These are phyloP conservation scores for Halcyon senegalensis DNA, from an alignment of 2,113 vertebrate genomes.

Conservation along the genomic window DNA sequence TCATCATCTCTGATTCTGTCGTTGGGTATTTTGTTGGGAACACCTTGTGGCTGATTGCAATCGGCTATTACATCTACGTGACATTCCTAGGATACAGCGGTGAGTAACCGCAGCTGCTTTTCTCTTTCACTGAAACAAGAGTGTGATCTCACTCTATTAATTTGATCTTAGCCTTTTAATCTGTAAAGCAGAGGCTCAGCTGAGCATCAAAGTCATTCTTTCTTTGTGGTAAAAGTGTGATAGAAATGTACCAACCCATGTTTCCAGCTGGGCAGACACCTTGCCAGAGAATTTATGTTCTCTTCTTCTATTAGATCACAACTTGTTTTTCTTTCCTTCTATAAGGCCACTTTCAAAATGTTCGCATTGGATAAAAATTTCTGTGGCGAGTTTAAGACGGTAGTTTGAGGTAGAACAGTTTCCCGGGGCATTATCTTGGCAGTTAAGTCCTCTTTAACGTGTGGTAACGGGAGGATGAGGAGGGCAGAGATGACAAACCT, in stretches of 20 bases:
- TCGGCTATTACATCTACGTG: conserved; percentile 96
- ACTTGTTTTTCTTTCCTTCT: not conserved
- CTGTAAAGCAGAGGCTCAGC: not conserved
- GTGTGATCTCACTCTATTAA: not conserved
- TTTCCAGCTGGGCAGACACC: not conserved
- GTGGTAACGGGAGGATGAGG: accelerated
- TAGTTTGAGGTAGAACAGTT: not conserved
- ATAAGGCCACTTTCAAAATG: not conserved
- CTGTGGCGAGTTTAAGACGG: not conserved
- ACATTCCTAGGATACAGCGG: conserved; percentile 97
- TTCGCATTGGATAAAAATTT: not conserved
- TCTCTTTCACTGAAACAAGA: not conserved
- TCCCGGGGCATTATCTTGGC: not conserved
- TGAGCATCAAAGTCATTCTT: not conserved
- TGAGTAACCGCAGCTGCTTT: conserved; percentile 67
- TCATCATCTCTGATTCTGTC: conserved; percentile 86
- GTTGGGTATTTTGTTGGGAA: conserved; percentile 87
- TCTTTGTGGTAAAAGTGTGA: not conserved
- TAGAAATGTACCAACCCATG: not conserved
- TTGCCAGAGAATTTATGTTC: not conserved
- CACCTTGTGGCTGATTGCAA: conserved; percentile 91
- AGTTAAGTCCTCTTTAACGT: not conserved
- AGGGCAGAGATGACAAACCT: not conserved
- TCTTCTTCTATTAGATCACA: not conserved
- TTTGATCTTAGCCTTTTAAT: not conserved